A percentile compares a stretch with the other conserved stretches of the same genome.
Conservation (phyloP, 2,888 invertebrate species). For the Ochropacha duplaris region DNA sequence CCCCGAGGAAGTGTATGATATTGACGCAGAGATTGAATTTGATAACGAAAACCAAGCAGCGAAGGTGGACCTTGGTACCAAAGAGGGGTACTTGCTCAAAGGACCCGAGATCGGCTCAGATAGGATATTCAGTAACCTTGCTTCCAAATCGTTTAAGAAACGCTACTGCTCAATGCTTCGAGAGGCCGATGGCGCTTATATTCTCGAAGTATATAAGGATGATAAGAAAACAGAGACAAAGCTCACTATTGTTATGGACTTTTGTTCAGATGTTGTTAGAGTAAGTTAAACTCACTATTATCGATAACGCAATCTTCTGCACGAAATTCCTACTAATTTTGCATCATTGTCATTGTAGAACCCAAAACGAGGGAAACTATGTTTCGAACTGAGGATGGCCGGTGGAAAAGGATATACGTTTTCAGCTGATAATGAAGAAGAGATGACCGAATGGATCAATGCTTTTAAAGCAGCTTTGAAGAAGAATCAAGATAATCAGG, state of each 20-base stretch:
- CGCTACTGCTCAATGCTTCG: constrained; percentile 94
- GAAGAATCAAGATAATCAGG: constrained; percentile 76
- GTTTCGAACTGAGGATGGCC: constrained; percentile 95
- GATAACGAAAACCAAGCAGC: constrained; percentile 88
- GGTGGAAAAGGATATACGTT: constrained; percentile 93
- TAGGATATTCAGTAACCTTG: constrained; percentile 94
- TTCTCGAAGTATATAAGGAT: constrained; percentile 96
- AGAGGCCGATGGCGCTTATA: constrained; percentile 95
- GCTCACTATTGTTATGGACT: constrained; percentile 96
- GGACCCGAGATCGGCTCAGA: constrained; percentile 96
- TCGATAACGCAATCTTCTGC: neutral
- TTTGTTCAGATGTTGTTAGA: constrained; percentile 94
- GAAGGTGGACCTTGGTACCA: constrained; percentile 90
- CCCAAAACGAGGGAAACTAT: constrained; percentile 91
- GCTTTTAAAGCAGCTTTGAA: constrained; percentile 93
- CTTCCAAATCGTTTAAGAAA: constrained; percentile 96
- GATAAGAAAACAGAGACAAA: constrained; percentile 95
- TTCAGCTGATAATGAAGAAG: constrained; percentile 93
- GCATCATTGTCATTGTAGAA: constrained; percentile 81
- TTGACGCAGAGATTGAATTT: constrained; percentile 93
- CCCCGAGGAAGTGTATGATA: constrained; percentile 93
- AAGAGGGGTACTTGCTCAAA: constrained; percentile 95
- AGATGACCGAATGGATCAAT: constrained; percentile 91
- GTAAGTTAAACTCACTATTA: constrained; percentile 64
- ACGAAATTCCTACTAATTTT: neutral